Evolutionary conservation across 2,888 invertebrate genomes (phyloP), one percentile per base, ranked within the genome.

Genomic region (Aelia acuminata): DNA sequence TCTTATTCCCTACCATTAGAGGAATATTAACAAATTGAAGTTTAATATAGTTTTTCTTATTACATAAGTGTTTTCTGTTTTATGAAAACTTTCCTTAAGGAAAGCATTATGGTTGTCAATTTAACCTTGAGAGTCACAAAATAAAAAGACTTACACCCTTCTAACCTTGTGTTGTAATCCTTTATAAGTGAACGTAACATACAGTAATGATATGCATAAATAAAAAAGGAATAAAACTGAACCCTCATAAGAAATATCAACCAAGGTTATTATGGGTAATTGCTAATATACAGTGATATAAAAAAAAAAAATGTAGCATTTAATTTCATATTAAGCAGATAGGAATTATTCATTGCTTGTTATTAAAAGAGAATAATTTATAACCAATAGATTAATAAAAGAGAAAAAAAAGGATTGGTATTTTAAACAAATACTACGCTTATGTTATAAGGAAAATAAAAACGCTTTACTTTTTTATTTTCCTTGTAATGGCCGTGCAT

Each of bases 151-250:
- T 35, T 35, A 18, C 63, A 70, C 63, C 35, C 63, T 70, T 70
- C 63, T 70, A 70, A 35, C 63, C 63, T 70, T 70, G 63, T 70
- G 35, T 35, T 70, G 35, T 7, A 35, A 35, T 70, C 31, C 4
- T 70, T 2, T 70, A 70, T 35, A 35, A 70, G 63, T 35, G 63
- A 70, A 70, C 63, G 63, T 70, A 70, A 15, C 31, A 22, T 70
- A 20, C 18, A 70, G 63, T 70, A 70, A 70, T 70, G 63, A 70
- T 70, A 70, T 70, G 63, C 63, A 70, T 70, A 35, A 70, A 20
- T 5, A 31, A 70, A 70, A 70, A 70, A 70, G 26, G 20, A 70
- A 70, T 20, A 26, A 20, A 70, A 31, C 31, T 70, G 35, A 35
- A n/a, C 18, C 0, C 31, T 70, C 63, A 20, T 35, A 18, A 70